Evolutionary conservation across 2,797 vertebrate species (phyloP), one percentile per base, ranked within the genome.

Genomic region (Neomorphus geoffroyi): DNA sequence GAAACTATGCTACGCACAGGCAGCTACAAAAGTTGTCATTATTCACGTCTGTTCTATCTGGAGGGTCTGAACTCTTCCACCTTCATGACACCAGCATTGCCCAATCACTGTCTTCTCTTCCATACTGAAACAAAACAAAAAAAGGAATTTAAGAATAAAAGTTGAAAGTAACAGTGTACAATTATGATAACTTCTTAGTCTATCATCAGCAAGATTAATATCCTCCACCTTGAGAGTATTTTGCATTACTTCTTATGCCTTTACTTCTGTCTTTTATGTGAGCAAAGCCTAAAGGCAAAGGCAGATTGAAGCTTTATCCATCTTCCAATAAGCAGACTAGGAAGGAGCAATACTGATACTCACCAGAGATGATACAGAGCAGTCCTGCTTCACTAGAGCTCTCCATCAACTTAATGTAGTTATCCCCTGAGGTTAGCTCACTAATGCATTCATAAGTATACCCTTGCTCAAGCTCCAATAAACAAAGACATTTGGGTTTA

Each of bases 21-120:
- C 35, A 92, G 92, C 90, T 95, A 96, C 78, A 93, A 72, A 96
- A 96, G 84, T 83, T 92, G 72, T 86, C 66, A 32, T 75, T 89
- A 62, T 87, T 94, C 81, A 43, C 60, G 54, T 85, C 64, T 64
- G 30, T 35, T 80, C 54, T 83, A 72, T 65, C 74, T 19, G 60
- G 66, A 88, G 74, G 69, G 32, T 70, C 33, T 39, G 41, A 89
- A 23, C 5, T 70, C 75, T 48, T 71, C 57, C 64, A 83, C 32
- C 41, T 92, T 97, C 96, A 98, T 0, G 98, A 97, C 82, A 99
- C 96, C 88, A 98, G 65, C 78, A 98, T 48, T 14, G 97, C 93
- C 99, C 99, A 99, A n/a, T 98, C 96, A 1, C 98, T 98, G 74
- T 97, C 93, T 60, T 97, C 98, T 96, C 97, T 97, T 93, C 98